Evolutionary conservation across 1,140 invertebrate species (phyloP), one percentile per base, ranked within the genome.

Genomic region (Drosophila kanapiae): DNA sequence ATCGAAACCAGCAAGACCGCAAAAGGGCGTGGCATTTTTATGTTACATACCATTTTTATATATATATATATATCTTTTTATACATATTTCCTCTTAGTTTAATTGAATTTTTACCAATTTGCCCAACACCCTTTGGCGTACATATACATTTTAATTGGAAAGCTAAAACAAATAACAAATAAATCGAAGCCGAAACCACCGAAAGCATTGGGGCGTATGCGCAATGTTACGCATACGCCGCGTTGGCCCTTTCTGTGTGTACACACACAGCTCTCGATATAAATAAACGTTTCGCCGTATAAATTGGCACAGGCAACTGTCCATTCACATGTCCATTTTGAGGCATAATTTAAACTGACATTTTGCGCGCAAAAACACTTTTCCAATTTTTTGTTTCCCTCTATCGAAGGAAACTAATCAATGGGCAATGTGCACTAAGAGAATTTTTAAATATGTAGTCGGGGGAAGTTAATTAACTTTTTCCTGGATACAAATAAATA

Each of bases 321-420:
- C 78, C 69, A 78, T 78, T 78, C 47, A 62, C 53, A 77, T 78
- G 84, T 88, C 84, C 80, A 80, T 87, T 83, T 77, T 78, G 67
- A 51, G 60, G 80, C 80, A 80, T 87, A 69, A 80, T 87, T 87
- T 76, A 62, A 83, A 83, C 82, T 83, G 83, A 83, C 84, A 88
- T 79, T 82, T 86, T 70, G 69, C 69, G 61, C 58, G 67, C 18
- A 59, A 45, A 47, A 61, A 59, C 71, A 13, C 18, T 65, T 76
- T 80, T 74, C 67, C 76, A 78, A 78, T 69, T 71, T 64, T 75
- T 71, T 13, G n/a, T 9, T 9, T 16, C 9, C 8, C 13, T 13
- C 35, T 9, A 23, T 47, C 10, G 51, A 67, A 37, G 27, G 54
- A 61, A 67, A 67, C 64, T 40, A 67, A 67, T 53, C 57, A 74